A percentile compares a stretch with the other conserved stretches of the same genome.
These are phyloP conservation scores for Brachionus manjavacas DNA, from an alignment of 1,140 invertebrate species.

Conservation along the genomic window DNA sequence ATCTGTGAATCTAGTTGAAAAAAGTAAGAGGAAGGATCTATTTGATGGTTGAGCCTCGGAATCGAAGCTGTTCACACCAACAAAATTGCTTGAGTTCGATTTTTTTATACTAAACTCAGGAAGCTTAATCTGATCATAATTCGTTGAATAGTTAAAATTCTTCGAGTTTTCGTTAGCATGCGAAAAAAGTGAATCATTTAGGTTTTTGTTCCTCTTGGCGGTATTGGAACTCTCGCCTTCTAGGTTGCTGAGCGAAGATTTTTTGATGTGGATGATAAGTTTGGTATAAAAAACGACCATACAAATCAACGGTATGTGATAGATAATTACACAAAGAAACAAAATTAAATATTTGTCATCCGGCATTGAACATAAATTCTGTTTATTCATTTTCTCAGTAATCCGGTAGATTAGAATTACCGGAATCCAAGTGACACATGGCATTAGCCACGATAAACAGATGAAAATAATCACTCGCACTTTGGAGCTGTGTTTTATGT, in stretches of 20 bases:
- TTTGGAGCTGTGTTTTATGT: constrained; percentile 35
- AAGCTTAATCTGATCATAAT: background rate
- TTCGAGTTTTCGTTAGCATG: background rate
- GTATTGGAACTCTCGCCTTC: background rate
- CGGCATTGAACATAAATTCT: background rate
- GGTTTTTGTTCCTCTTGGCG: background rate
- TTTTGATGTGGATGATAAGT: constrained; percentile 40
- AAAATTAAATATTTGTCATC: constrained; percentile 24
- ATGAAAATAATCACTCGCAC: constrained; percentile 11
- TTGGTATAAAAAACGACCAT: constrained; percentile 38
- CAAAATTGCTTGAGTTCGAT: background rate
- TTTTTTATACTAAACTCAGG: background rate
- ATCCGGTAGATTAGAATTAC: background rate
- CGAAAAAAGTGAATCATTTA: background rate
- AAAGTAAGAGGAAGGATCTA: background rate
- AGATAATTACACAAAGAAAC: constrained; percentile 7
- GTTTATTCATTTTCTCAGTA: background rate
- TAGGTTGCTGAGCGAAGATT: background rate
- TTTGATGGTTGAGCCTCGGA: background rate
- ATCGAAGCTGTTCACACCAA: background rate
- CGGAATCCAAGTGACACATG: constrained; percentile 18
- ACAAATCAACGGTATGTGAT: constrained; percentile 35
- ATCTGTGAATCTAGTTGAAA: background rate
- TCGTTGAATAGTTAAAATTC: background rate
- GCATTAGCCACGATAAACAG: background rate